Base-by-base conservation (phyloP, 2,113 vertebrate genomes). In the Rhinogobius similis region DNA sequence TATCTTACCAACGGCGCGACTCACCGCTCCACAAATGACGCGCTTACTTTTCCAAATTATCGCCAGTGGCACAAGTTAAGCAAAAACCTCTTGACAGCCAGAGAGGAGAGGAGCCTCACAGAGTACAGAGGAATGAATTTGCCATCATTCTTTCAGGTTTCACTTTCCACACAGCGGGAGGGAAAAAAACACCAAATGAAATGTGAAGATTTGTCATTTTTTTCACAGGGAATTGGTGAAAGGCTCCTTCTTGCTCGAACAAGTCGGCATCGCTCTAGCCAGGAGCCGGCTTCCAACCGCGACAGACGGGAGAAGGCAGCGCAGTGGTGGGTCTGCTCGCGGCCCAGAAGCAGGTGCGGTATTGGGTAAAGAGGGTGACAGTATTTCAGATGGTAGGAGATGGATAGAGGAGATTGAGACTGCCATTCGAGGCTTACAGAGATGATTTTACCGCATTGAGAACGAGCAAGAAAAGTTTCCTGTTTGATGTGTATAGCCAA, bases 61-160 rank as follows among this genome's bases (percentile, higher is more conserved):
- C 12, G 26, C 55, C 24, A 18, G 55, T 29, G 24, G 24, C 24
- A 18, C 6, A 5, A 58, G 7, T 29, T 52, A 23, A 52, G 48
- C 48, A 52, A 52, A 52, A 58, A 58, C 26, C 55, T 58, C 24
- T 29, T 58, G 24, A 58, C 55, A 58, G 27, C 55, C 13, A 7
- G 32, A 7, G 32, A 55, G n/a, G 52, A 24, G 23, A 24, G 23
- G 10, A 14, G 52, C 52, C 52, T 26, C 23, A 24, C 52, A 14
- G 52, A 55, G 52, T 55, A 58, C 55, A 29, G 55, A 29, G 5
- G 55, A 58, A 29, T 18, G 14, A 32, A 29, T 58, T 20, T 58
- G 27, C 4, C 26, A 29, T 29, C 9, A 13, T 55, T 58, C 26
- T 58, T 58, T 58, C 27, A 58, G 55, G 55, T 27, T 29, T 58